phyloP scores from a whole-genome alignment of 2,888 invertebrate species.

The Dicyrtomina minuta region DNA sequence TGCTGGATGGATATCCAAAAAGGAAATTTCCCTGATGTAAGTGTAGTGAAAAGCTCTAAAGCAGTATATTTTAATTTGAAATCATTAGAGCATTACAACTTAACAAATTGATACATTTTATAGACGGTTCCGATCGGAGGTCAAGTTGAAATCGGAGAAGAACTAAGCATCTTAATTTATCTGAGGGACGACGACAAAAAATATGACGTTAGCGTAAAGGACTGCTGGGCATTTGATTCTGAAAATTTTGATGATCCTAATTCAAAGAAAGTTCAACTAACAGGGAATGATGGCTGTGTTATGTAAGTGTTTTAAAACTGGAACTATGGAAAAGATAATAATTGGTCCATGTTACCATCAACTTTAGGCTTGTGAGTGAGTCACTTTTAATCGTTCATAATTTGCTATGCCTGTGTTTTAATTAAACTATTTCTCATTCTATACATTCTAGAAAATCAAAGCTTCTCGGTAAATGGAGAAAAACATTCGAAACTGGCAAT shows the following conservation, averaged over 20 bases:
- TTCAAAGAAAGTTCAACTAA: conserved; percentile 66
- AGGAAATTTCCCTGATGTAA: conserved; percentile 70
- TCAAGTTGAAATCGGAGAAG: conserved; percentile 69
- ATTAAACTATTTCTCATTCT: too few relatives aligned
- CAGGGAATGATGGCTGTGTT: conserved; percentile 68
- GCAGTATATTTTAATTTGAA: background rate
- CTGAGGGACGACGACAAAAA: conserved; percentile 66
- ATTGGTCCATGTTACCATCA: background rate
- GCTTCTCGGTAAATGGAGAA: conserved; percentile 67
- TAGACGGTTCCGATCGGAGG: conserved; percentile 65
- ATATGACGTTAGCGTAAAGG: conserved; percentile 69
- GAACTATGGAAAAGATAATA: background rate
- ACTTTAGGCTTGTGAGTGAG: too few relatives aligned
- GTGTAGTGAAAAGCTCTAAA: conserved; percentile 45
- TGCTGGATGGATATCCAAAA: conserved; percentile 77
- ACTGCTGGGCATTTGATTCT: conserved; percentile 72
- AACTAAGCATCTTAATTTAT: conserved; percentile 69
- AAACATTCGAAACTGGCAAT: conserved; percentile 63
- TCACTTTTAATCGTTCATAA: too few relatives aligned
- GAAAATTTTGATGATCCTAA: conserved; percentile 64
- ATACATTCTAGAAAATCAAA: conserved; percentile 61
- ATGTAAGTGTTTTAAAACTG: too few relatives aligned
- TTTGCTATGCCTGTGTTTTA: too few relatives aligned
- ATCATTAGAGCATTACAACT: background rate
- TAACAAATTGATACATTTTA: conserved; percentile 6